phyloP scores from a whole-genome alignment of 1,140 invertebrate genomes.

The Formica selysi region DNA sequence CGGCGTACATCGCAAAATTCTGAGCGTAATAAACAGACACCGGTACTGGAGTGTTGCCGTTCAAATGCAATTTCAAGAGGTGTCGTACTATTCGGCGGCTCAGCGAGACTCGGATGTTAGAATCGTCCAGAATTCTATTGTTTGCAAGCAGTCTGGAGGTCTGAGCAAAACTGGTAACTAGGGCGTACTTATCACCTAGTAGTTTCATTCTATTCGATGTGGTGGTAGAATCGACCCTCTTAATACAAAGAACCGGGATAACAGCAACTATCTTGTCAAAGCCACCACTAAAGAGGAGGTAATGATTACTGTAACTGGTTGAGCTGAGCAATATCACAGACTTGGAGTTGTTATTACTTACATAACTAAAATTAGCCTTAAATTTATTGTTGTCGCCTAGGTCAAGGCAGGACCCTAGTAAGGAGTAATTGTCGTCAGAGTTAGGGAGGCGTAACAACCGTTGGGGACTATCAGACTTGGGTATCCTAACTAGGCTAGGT shows the following conservation, averaged over 20 bases:
- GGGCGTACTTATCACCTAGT: constrained; percentile 73
- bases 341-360: constrained; percentile 86
- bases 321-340: constrained; percentile 87
- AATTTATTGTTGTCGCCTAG: constrained; percentile 85
- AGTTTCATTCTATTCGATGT: constrained; percentile 70
- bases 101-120: constrained; percentile 54
- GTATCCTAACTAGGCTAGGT: constrained; percentile 87
- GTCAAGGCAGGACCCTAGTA: constrained; percentile 85
- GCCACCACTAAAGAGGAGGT: constrained; percentile 79
- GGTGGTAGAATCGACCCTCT: constrained; percentile 63
- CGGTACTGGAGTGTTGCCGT: constrained; percentile 47
- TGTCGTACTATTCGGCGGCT: constrained; percentile 54
- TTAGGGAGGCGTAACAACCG: constrained; percentile 83
- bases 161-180: constrained; percentile 73
- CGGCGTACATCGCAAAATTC: constrained; percentile 80
- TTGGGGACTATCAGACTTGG: constrained; percentile 86
- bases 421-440: constrained; percentile 86
- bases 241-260: constrained; percentile 73
- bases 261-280: constrained; percentile 72
- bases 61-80: constrained; percentile 57
- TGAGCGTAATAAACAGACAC: constrained; percentile 74
- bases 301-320: constrained; percentile 85
- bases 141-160: constrained; percentile 65
- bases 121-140: constrained; percentile 47
- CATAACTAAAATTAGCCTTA: constrained; percentile 86